Evolutionary conservation across 1,140 invertebrate species (phyloP), one percentile per base, ranked within the genome.

Genomic region (Zophobas atratus): DNA sequence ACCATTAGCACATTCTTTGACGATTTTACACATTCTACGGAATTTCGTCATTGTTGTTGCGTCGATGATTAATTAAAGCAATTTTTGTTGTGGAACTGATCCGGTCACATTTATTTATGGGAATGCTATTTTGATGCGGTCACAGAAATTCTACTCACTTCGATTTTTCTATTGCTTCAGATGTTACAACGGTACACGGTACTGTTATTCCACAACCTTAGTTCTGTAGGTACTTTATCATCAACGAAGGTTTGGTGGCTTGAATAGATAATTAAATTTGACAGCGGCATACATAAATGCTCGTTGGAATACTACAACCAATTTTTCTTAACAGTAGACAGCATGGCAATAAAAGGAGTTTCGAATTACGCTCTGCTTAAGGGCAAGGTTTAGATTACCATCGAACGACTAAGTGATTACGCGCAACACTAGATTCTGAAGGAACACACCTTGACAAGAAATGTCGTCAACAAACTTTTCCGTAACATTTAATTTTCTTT

Each of bases 61-160:
- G 1, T 67, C 39, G 33, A 39, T 36, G 39, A 67, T 67, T 67
- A 67, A 67, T 67, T 67, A 67, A 39, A 67, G 38, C 60, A 67
- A 67, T 67, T 67, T 43, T 67, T n/a, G 1, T 43, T 20, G 33
- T 35, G 20, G 33, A 56, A 33, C 6, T 41, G 57, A 63, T n/a
- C 43, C 39, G 33, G 60, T 67, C 60, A 67, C 60, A 67, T 41
- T 67, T 67, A 67, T 67, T 67, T 46, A 43, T 67, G 60, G 60
- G 60, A 67, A 43, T 38, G 39, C 33, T 38, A 36, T 67, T 4
- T 43, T 43, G 38, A 67, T 3, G 60, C 38, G 39, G 20, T 67
- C 60, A 43, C 60, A 67, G 41, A 41, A 43, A 43, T 67, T 36
- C 20, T 67, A 41, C 43, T 43, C 60, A 43, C 39, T 43, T 41